Base-by-base conservation (phyloP, 2,888 invertebrate species). In the Drosophila aldrichi region DNA sequence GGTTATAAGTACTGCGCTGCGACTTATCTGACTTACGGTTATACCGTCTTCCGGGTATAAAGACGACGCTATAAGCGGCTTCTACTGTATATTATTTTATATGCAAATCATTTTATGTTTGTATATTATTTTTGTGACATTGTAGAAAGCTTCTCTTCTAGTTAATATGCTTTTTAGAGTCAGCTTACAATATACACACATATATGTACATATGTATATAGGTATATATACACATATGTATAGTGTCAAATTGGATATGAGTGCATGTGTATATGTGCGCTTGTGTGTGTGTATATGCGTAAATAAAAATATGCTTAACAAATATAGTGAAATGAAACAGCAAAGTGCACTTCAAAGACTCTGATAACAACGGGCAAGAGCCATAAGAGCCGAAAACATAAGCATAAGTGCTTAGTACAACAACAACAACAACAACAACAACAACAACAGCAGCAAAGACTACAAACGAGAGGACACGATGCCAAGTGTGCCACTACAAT, bases 281-380 rank as follows among this genome's bases (percentile, higher is more conserved):
- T 49, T 57, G 51, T 61, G 41, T 65, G 54, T 63, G 54, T 61
- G 41, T 54, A 41, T 54, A 54, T 40, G 40, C 41, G 60, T 70
- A 67, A 76, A 85, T 79, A 85, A 85, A 84, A 84, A 87, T 83
- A 81, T 83, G 87, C 70, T 74, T 79, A 77, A 81, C 83, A 78
- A 85, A 85, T 82, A 84, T 79, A 77, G 82, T 77, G 81, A 81
- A 84, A 90, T 87, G 82, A 82, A 90, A 91, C 90, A 91, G 90
- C 79, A 88, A 87, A 91, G 85, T 88, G 88, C 91, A 91, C 90
- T 91, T 83, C 78, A 86, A 82, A 78, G 78, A 74, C 81, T 80
- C 81, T 69, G 77, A 77, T 67, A 71, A 73, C 64, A 73, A 66
- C 63, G 70, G 69, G 54, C 70, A 72, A 76, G 71, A 80, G 66